Evolutionary conservation across 2,888 invertebrate species (phyloP), one percentile per base, ranked within the genome.

Genomic region (Hoplodrina ambigua): DNA sequence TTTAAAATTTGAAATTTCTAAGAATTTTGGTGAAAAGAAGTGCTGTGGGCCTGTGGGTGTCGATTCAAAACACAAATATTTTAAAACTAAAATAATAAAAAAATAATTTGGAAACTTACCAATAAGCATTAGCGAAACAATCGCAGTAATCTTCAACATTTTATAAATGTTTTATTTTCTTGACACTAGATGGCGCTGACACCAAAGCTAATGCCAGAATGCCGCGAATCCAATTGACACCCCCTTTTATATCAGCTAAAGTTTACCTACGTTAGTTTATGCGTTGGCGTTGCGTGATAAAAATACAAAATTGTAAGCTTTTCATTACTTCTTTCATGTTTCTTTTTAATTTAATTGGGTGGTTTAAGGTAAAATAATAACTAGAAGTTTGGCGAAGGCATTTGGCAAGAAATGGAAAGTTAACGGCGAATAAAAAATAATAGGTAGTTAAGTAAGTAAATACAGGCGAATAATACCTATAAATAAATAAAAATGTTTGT

Each of bases 71-170:
- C n/a, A n/a, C n/a, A n/a, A n/a, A n/a, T n/a, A n/a, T n/a, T n/a
- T n/a, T n/a, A n/a, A n/a, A n/a, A n/a, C n/a, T n/a, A n/a, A n/a
- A n/a, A n/a, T n/a, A n/a, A 6, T 10, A 11, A 50, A 0, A 44
- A 78, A 74, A 62, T 33, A 13, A 44, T 53, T 60, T 46, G 0
- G 61, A 58, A 62, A 91, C 94, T 94, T 86, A 95, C 95, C 94
- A 58, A 95, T 92, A 44, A 94, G 88, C 89, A 94, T 86, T n/a
- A 95, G 79, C 4, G 94, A 94, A 19, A 94, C 86, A 0, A 94
- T 84, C 2, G 92, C 92, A 0, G 92, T 89, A 13, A 95, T 81
- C 76, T 95, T 95, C 63, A 94, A 89, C 95, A 95, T 95, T 80
- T 74, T 85, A 75, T 80, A 72, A 78, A 75, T 70, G 64, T 15